Evolutionary conservation across 2,113 vertebrate genomes (phyloP), one percentile per base, ranked within the genome.

Genomic region (Passerina amoena): DNA sequence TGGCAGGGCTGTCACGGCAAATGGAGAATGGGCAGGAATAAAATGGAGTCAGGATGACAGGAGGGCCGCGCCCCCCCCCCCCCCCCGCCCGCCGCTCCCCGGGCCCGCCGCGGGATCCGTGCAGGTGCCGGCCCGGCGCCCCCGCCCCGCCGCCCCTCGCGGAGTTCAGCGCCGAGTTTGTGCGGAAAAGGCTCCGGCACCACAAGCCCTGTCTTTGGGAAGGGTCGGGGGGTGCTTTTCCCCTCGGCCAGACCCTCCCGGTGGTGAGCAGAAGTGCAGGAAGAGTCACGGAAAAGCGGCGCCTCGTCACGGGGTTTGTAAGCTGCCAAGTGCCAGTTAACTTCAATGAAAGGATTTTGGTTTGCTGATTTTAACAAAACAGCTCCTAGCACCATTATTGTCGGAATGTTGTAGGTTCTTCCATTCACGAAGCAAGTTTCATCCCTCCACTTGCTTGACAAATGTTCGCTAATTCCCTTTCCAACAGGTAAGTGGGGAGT

Each of bases 11-110:
- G 79, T 92, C 81, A 68, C 69, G 79, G 96, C 69, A 96, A 94
- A 95, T 90, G 92, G 90, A 96, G 90, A 94, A 93, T 40, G 79
- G 68, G 57, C 92, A 76, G 85, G 53, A 64, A 80, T 95, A 94
- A 96, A 94, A 96, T 95, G 95, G 92, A 94, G 91, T 92, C 95
- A n/a, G 76, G 69, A 78, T 87, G 87, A 88, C 86, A 90, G 79
- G 83, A 87, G 88, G 80, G 64, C 88, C 33, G 44, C 33, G 44
- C 71, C 40, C 47, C 64, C 27, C 56, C 48, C 48, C 17, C 16
- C 16, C 6, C 6, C 14, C 25, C 50, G 28, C 28, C 30, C 54
- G 20, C 40, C 6, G 33, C 17, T 19, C 44, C 45, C 37, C 5
- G 9, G 38, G 40, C 24, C 75, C 81, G 56, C 37, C 48, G 78